phyloP scores from a whole-genome alignment of 2,113 vertebrate genomes.

The Apaloderma vittatum region DNA sequence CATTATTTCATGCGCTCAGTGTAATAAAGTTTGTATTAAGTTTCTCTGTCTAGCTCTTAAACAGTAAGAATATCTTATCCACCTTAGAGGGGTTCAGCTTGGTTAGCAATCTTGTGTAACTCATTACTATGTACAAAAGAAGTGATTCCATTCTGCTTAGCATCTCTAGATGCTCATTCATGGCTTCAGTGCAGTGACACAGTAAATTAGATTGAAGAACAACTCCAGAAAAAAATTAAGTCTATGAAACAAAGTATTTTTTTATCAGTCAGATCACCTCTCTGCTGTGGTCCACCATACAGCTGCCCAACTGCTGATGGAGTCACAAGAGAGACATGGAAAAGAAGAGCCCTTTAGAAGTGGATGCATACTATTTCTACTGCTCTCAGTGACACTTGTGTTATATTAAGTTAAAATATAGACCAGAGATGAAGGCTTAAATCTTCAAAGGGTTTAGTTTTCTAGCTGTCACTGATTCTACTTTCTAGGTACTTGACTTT shows the following conservation, averaged over 20 bases:
- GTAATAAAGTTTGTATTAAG: background rate
- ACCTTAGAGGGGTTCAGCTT: background rate
- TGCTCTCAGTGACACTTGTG: background rate
- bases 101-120: background rate
- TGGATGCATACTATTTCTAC: background rate
- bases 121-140: background rate
- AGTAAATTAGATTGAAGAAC: background rate
- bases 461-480: background rate
- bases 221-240: background rate
- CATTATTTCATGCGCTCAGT: background rate
- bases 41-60: background rate
- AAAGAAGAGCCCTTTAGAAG: background rate
- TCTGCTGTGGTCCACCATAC: background rate
- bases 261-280: background rate
- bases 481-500: background rate
- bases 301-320: background rate
- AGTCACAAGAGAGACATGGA: background rate
- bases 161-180: background rate
- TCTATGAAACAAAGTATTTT: background rate
- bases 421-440: background rate
- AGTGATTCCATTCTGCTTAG: background rate
- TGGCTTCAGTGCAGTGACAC: background rate
- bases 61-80: background rate
- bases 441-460: background rate
- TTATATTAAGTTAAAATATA: background rate